These are phyloP conservation scores for Melipona quadrifasciata DNA, from an alignment of 1,140 invertebrate genomes.

Conservation along the genomic window DNA sequence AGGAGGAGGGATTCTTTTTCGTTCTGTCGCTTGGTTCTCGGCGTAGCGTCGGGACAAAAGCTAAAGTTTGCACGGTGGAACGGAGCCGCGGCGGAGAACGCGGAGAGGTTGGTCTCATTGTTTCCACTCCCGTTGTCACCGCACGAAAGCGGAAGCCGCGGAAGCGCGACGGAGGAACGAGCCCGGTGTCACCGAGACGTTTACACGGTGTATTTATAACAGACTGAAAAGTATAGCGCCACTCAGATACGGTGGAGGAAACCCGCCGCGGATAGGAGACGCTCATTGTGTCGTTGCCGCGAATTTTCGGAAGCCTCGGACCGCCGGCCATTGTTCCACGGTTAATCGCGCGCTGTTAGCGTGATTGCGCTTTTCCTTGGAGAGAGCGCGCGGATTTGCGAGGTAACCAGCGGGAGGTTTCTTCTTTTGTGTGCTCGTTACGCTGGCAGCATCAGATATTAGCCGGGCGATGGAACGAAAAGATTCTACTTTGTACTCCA, in stretches of 20 bases:
- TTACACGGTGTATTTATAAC: slow-evolving; percentile 63
- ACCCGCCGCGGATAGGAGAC: background rate
- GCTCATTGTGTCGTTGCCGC: background rate
- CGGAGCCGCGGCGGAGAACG: background rate
- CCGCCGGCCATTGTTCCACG: background rate
- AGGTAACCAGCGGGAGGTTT: background rate
- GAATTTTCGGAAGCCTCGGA: slow-evolving; percentile 49
- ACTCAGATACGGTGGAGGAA: slow-evolving; percentile 14
- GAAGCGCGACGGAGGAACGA: slow-evolving; percentile 38
- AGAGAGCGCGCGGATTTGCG: background rate
- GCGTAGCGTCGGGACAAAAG: slow-evolving; percentile 41
- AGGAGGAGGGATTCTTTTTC: slow-evolving; percentile 31
- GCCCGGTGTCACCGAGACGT: slow-evolving; percentile 41
- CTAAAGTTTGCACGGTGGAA: slow-evolving; percentile 32
- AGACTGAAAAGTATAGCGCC: slow-evolving; percentile 32
- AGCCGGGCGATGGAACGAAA: background rate
- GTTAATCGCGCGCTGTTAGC: slow-evolving; percentile 34
- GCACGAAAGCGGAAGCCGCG: slow-evolving; percentile 54
- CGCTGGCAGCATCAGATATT: background rate
- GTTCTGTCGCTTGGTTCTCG: background rate
- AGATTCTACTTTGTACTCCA: background rate
- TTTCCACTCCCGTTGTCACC: slow-evolving; percentile 50
- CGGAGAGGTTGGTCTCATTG: slow-evolving; percentile 42
- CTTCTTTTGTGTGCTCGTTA: background rate
- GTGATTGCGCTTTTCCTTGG: slow-evolving; percentile 20